Evolutionary conservation across 1,140 invertebrate genomes (phyloP).

Genomic region (Drosophila bipectinata): DNA sequence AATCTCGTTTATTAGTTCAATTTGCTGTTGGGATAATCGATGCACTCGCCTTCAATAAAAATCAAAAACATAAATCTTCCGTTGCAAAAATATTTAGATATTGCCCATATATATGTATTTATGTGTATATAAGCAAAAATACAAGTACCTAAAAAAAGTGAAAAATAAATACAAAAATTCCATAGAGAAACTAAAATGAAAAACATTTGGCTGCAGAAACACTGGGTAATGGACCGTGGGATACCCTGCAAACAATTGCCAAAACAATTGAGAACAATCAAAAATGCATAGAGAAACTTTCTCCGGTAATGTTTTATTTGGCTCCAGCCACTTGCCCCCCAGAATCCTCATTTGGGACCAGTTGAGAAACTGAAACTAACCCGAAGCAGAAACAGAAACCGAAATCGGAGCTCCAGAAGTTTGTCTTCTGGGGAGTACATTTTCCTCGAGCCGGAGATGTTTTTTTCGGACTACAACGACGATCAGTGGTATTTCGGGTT

Average conservation of each 20-base stretch:
- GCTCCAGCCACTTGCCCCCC: conserved; percentile 34
- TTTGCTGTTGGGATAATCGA: conserved; percentile 62
- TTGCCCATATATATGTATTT: conserved; percentile 13
- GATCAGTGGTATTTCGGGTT: conserved; percentile 12
- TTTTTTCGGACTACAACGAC: conserved; percentile 7
- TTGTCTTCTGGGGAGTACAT: conserved; percentile 7
- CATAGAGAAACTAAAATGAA: conserved; percentile 22
- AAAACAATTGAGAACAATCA: conserved; percentile 51
- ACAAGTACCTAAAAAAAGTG: conserved; percentile 26
- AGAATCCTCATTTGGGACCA: conserved; percentile 35
- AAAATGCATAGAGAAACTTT: conserved; percentile 57
- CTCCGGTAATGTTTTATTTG: conserved; percentile 39
- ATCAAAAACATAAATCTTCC: conserved; percentile 58
- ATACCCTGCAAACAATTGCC: conserved; percentile 56
- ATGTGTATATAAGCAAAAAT: conserved; percentile 4
- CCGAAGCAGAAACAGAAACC: conserved; percentile 22
- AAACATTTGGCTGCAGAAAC: conserved; percentile 34
- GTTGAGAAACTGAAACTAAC: conserved; percentile 30
- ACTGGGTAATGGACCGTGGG: conserved; percentile 48
- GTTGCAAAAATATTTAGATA: conserved; percentile 18
- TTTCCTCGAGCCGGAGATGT: not conserved
- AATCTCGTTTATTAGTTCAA: conserved; percentile 76
- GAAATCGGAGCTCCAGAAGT: conserved; percentile 11
- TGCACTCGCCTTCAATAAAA: conserved; percentile 66
- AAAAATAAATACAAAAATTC: not conserved